Percentiles rank a stretch among this genome's conserved stretches.
Conservation (phyloP, 2,113 vertebrate species). For the Macaca mulatta region DNA sequence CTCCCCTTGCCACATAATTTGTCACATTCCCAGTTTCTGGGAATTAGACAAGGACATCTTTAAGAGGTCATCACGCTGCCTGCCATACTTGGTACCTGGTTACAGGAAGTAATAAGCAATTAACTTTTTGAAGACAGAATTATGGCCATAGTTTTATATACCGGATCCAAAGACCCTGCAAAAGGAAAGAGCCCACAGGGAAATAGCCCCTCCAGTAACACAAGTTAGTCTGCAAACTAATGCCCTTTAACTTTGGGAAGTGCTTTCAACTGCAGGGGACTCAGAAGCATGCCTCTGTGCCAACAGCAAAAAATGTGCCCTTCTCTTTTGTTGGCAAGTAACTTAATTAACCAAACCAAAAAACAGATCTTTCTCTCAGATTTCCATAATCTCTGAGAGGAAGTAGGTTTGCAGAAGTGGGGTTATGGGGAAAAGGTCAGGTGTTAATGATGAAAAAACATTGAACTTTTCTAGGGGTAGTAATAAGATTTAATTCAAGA, state of each 20-base stretch:
- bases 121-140: background rate
- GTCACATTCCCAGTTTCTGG: background rate
- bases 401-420: background rate
- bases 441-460: background rate
- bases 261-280: background rate
- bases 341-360: background rate
- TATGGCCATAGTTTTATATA: background rate
- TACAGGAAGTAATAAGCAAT: background rate
- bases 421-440: rapidly evolving
- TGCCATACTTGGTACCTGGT: background rate
- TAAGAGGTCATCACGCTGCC: background rate
- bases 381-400: background rate
- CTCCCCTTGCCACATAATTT: background rate
- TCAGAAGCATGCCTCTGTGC: background rate
- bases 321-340: too few relatives aligned
- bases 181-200: background rate
- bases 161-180: background rate
- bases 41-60: too few relatives aligned
- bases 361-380: background rate
- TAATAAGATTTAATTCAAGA: background rate
- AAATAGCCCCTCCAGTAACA: background rate
- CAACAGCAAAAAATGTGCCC: too few relatives aligned
- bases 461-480: background rate
- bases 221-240: background rate
- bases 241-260: background rate